Evolutionary conservation across 2,888 invertebrate species (phyloP), one percentile per base, ranked within the genome.

Genomic region (Netelia melanura): DNA sequence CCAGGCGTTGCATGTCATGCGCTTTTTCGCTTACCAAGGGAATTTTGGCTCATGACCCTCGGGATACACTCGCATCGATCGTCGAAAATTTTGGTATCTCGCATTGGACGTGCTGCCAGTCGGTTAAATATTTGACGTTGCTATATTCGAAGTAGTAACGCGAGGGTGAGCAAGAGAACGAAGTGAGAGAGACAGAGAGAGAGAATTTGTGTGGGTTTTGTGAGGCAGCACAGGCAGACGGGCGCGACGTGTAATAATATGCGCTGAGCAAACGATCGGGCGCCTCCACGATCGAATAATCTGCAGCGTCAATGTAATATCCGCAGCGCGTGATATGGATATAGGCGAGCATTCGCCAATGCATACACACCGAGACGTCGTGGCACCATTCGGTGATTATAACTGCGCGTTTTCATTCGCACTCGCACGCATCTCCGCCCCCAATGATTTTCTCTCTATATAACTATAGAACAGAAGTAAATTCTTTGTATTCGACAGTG

Each of bases 221-320:
- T 43, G 61, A 68, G 43, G 23, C 71, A 14, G 58, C 9, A 52
- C 48, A 67, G 23, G 62, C 67, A 23, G 67, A 62, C 61, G 58
- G 23, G 82, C 77, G 76, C 67, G 79, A 82, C 79, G 82, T 75
- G 85, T 82, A 85, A 85, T 92, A 92, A 92, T 92, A 91, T 91
- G 91, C 91, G 91, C 91, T 89, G 89, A 91, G 91, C 89, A 92
- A 92, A 92, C 90, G 89, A 88, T 89, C 89, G 86, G 86, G 80
- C 74, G 71, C 74, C 65, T 80, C 81, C 44, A 77, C 81, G 85
- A 87, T 87, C 87, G 86, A 88, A 87, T 92, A 92, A 92, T 92
- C 92, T 92, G 90, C 89, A 88, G 89, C 92, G 91, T 92, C 92
- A 92, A 92, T 92, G 91, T 92, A 92, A 92, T 92, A 92, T 92